Evolutionary conservation across 2,113 vertebrate genomes (phyloP).

Genomic region (Sander lucioperca): DNA sequence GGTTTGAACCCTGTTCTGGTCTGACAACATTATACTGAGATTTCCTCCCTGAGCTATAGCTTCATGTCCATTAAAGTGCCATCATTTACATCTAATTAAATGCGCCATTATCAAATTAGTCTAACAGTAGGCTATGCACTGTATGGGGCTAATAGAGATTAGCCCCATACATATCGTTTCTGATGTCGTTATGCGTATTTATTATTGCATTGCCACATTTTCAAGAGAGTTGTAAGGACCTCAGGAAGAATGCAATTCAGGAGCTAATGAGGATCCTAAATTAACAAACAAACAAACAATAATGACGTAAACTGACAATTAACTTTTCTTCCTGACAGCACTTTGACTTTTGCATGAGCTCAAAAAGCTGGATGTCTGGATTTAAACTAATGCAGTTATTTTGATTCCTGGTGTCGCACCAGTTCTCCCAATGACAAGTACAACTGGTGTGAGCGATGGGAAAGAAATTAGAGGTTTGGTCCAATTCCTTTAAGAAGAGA

Average conservation of each 20-base stretch:
- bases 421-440: conserved; percentile 30
- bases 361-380: conserved; percentile 6
- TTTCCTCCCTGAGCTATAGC: background rate
- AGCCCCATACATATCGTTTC: too few relatives aligned
- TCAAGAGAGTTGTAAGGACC: too few relatives aligned
- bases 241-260: too few relatives aligned
- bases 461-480: background rate
- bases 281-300: background rate
- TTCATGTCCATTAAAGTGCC: background rate
- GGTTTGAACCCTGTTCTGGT: background rate
- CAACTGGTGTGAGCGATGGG: conserved; percentile 13
- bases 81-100: conserved; percentile 58
- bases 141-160: conserved; percentile 29
- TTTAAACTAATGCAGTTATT: conserved; percentile 36
- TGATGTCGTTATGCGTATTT: too few relatives aligned
- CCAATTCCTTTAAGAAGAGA: background rate
- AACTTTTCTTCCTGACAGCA: conserved; percentile 17
- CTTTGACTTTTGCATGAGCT: background rate
- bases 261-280: too few relatives aligned
- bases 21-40: background rate
- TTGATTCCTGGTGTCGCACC: conserved; percentile 20
- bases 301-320: conserved; percentile 33
- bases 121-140: conserved; percentile 18
- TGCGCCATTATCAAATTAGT: conserved; percentile 58
- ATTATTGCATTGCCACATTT: too few relatives aligned